phyloP scores from a whole-genome alignment of 2,113 vertebrate species.

The Oryctolagus cuniculus region mOryCun1.1 NC_091446.1:76464001-76464500 shows the following conservation, averaged over 20 bases:
- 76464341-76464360: not conserved
- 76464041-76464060: not conserved
- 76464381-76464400: not conserved
- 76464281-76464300: conserved; percentile 9
- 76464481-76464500: conserved; percentile 44
- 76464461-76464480: not conserved
- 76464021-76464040: no score
- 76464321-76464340: not conserved
- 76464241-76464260: not conserved
- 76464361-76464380: not conserved
- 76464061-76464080: not conserved
- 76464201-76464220: not conserved
- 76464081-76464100: not conserved
- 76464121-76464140: not conserved
- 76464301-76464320: conserved; percentile 1
- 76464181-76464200: not conserved
- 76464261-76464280: not conserved
- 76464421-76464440: not conserved
- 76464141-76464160: not conserved
- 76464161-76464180: not conserved
- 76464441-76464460: conserved; percentile 1
- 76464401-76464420: not conserved
- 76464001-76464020: no score
- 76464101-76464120: not conserved
- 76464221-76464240: not conserved